These are phyloP conservation scores for Antechinus flavipes DNA, from an alignment of 2,113 vertebrate genomes.

Conservation along the genomic window DNA sequence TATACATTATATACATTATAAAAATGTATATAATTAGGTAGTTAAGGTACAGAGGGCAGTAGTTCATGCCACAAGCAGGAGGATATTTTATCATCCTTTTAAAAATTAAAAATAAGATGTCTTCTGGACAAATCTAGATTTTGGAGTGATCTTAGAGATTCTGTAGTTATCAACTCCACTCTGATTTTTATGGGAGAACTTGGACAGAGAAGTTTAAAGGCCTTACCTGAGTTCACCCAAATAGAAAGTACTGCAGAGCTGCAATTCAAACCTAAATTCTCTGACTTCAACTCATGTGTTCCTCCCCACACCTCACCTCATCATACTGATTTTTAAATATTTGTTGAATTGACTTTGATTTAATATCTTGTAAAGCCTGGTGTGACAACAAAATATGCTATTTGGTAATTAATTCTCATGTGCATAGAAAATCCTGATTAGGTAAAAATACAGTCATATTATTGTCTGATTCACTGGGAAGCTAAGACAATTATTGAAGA, in stretches of 20 bases:
- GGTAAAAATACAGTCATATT: conserved; percentile 44
- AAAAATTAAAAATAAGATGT: too few relatives aligned
- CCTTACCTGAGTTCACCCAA: not conserved
- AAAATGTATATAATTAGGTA: not conserved
- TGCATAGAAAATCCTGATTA: conserved; percentile 18
- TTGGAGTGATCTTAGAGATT: not conserved
- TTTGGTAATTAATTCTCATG: conserved; percentile 32
- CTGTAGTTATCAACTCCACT: not conserved
- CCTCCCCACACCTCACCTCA: not conserved
- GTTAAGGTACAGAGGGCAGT: not conserved
- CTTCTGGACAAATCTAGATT: not conserved
- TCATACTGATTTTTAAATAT: not conserved
- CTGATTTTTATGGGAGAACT: not conserved
- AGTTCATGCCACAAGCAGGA: not conserved
- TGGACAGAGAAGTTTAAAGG: not conserved
- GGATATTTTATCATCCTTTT: not conserved
- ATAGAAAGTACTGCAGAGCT: not conserved
- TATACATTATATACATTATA: too few relatives aligned
- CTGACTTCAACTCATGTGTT: not conserved
- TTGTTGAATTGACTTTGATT: conserved; percentile 10
- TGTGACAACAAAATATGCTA: not conserved
- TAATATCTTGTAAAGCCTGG: conserved; percentile 21
- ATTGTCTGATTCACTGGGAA: conserved; percentile 34
- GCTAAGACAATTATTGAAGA: conserved; percentile 48
- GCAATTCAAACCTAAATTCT: not conserved